Base-by-base conservation (phyloP, 1,140 invertebrate species). In the Lepidurus arcticus region DNA sequence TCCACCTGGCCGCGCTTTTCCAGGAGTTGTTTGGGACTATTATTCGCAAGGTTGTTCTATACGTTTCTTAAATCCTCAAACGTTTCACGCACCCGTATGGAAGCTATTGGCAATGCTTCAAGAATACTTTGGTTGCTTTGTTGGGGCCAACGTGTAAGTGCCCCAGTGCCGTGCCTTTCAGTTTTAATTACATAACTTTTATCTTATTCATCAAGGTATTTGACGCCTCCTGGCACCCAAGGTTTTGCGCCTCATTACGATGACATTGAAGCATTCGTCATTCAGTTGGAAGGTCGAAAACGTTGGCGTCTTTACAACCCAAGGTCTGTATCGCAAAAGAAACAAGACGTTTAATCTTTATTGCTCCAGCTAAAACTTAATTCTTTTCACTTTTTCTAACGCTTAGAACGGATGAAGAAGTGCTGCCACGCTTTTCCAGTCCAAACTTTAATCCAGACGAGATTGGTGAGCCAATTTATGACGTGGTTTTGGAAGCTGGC, bases 241-340 rank as follows among this genome's bases (percentile, higher is more conserved):
- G 97, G 97, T 0, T 99, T 99, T 88, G 97, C 97, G 2, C 97
- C 97, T 0, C 97, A 99, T 86, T 99, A 93, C 86, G 97, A 99
- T 87, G 97, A 99, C 83, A 98, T 99, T 81, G 98, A 99, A 87
- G 97, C 97, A 16, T 99, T 99, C 85, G 91, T 99, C 78, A 83
- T 99, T 53, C 98, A 99, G 87, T 85, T 98, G 8, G 97, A 99
- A 87, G 98, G 98, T 0, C 92, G 92, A 82, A 99, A 99, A 86
- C 88, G 91, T 80, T 99, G 97, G 97, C 91, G 90, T 82, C 84
- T 99, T 6, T 99, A 98, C 84, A 89, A 89, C 80, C 93, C 95
- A 42, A 85, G 87, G 84, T 89, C 84, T 84, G 76, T 43, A 11
- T 77, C 42, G 42, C 21, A 13, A 65, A 65, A 16, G 21, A 65